Evolutionary conservation across 1,140 invertebrate genomes (phyloP).

Genomic region (Dreissena rostriformis): DNA sequence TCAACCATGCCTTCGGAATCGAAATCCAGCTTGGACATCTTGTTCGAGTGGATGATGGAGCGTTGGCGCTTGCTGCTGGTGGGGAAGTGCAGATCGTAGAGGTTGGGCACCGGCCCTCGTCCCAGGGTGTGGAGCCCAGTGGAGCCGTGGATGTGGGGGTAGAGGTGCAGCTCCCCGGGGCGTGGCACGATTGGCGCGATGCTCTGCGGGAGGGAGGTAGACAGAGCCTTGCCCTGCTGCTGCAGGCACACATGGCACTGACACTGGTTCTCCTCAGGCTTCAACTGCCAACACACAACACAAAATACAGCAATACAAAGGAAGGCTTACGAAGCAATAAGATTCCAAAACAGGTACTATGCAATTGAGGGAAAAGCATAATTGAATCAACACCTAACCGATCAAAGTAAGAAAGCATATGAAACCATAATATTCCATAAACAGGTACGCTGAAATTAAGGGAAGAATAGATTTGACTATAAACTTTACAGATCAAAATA

Average conservation of each 20-base stretch:
- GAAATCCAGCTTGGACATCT: constrained; percentile 74
- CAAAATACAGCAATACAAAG: background rate
- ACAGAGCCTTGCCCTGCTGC: constrained; percentile 74
- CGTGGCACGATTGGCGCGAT: constrained; percentile 68
- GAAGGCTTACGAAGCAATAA: background rate
- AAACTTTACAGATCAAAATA: too few species aligned
- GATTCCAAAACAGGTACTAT: too few species aligned
- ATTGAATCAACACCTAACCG: too few species aligned
- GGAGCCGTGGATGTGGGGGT: constrained; percentile 81
- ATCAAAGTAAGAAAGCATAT: too few species aligned
- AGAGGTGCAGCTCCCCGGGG: constrained; percentile 79
- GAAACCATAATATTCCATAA: too few species aligned
- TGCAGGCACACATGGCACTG: constrained; percentile 80
- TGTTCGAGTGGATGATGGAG: constrained; percentile 64
- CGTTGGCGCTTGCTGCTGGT: constrained; percentile 60
- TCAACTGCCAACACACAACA: constrained; percentile 54
- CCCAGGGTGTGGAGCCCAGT: constrained; percentile 70
- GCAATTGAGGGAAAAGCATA: too few species aligned
- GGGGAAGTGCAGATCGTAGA: constrained; percentile 77
- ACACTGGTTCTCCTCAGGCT: constrained; percentile 73
- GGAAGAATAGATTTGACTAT: too few species aligned
- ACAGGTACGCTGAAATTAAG: too few species aligned
- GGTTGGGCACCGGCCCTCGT: constrained; percentile 68
- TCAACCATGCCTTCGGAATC: constrained; percentile 75
- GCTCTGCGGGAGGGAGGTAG: constrained; percentile 75